Percentiles rank a stretch among this genome's conserved stretches.
Conservation (phyloP, 2,888 invertebrate genomes). For the Andrena hattorfiana region DNA sequence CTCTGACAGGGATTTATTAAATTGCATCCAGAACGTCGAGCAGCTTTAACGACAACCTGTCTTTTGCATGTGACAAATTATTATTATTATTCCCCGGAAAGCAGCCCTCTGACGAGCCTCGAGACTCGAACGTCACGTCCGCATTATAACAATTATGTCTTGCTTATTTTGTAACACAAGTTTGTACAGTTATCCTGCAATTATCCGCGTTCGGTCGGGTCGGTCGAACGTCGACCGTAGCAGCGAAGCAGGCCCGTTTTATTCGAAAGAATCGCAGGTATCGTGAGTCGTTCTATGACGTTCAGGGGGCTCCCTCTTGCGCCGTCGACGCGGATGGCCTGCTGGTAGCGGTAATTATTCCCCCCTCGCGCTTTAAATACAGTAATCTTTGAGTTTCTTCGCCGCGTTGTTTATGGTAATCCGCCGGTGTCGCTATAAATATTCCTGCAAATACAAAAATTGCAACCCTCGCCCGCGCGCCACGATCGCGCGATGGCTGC, state of each 20-base stretch:
- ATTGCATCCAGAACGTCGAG: not conserved
- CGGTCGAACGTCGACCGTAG: not conserved
- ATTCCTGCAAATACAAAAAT: slow-evolving; percentile 83
- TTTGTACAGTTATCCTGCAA: not conserved
- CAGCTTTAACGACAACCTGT: slow-evolving; percentile 29
- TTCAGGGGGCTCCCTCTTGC: slow-evolving; percentile 68
- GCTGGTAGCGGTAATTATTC: slow-evolving; percentile 81
- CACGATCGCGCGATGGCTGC: slow-evolving; percentile 76
- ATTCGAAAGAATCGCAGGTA: slow-evolving; percentile 24
- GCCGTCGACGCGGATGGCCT: slow-evolving; percentile 67
- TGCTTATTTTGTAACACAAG: not conserved
- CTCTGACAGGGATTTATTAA: slow-evolving; percentile 24
- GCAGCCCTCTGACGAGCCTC: slow-evolving; percentile 2
- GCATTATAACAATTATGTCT: not conserved
- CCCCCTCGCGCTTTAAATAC: slow-evolving; percentile 80
- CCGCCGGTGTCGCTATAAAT: slow-evolving; percentile 80
- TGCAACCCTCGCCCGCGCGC: slow-evolving; percentile 74
- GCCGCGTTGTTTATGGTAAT: slow-evolving; percentile 83
- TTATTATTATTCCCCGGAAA: not conserved
- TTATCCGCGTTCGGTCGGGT: not conserved
- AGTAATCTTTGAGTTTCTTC: slow-evolving; percentile 82
- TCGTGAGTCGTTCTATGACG: slow-evolving; percentile 58
- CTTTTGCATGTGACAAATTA: slow-evolving; percentile 1
- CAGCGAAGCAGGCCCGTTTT: slow-evolving; percentile 2
- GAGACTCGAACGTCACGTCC: not conserved